phyloP scores from a whole-genome alignment of 1,140 invertebrate genomes.

The Pararge aegeria region DNA sequence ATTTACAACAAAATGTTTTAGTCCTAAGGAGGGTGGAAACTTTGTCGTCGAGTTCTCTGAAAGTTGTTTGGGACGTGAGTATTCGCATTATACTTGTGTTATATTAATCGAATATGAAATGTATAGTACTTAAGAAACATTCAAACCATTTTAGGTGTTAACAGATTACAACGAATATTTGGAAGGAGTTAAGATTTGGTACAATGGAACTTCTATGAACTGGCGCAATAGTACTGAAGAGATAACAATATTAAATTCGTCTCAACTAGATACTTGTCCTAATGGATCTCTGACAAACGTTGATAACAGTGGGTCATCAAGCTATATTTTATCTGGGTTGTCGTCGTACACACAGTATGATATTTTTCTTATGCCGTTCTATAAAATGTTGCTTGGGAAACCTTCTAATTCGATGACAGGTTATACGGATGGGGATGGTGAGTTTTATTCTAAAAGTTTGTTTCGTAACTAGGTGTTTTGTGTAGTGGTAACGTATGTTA shows the following conservation, averaged over 20 bases:
- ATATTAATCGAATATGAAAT: neutral
- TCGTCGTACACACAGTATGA: slow-evolving; percentile 86
- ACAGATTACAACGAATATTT: slow-evolving; percentile 82
- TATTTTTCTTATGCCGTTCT: slow-evolving; percentile 89
- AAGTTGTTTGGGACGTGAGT: slow-evolving; percentile 92
- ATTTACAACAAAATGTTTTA: slow-evolving; percentile 90
- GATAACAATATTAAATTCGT: slow-evolving; percentile 46
- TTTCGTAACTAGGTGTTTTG: slow-evolving; percentile 3
- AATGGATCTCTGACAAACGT: slow-evolving; percentile 81
- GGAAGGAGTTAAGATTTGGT: slow-evolving; percentile 96
- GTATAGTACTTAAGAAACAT: neutral
- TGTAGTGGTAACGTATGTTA: slow-evolving; percentile 23
- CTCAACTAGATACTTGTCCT: slow-evolving; percentile 51
- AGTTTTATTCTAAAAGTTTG: slow-evolving; percentile 31
- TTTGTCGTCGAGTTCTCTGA: slow-evolving; percentile 89
- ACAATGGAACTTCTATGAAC: slow-evolving; percentile 78
- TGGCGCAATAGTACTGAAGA: slow-evolving; percentile 65
- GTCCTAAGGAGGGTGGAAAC: slow-evolving; percentile 88
- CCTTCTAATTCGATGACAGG: slow-evolving; percentile 87
- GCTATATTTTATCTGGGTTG: slow-evolving; percentile 82
- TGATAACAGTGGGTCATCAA: slow-evolving; percentile 83
- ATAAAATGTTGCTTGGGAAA: slow-evolving; percentile 87
- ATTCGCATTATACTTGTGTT: slow-evolving; percentile 21
- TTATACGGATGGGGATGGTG: slow-evolving; percentile 88
- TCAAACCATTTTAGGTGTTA: slow-evolving; percentile 57